A percentile compares a stretch with the other conserved stretches of the same genome.
These are phyloP conservation scores for Pseudomyrmex cubaensis DNA, from an alignment of 1,140 invertebrate species.

Conservation along the genomic window DNA sequence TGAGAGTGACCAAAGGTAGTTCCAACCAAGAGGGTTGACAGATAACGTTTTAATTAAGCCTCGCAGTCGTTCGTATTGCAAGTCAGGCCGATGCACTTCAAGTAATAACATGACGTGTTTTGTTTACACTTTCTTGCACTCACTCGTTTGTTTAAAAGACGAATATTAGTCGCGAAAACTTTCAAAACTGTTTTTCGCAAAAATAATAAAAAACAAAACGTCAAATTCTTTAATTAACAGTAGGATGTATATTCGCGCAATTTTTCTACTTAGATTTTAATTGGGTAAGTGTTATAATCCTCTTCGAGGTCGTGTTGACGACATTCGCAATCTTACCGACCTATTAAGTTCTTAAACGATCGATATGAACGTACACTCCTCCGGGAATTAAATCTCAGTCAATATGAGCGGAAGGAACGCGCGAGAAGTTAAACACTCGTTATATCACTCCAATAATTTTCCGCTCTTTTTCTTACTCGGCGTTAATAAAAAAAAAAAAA, in stretches of 20 bases:
- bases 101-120: constrained; percentile 59
- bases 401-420: constrained; percentile 15
- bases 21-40: background rate
- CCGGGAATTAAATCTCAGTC: constrained; percentile 54
- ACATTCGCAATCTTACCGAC: constrained; percentile 48
- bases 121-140: constrained; percentile 58
- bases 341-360: constrained; percentile 66
- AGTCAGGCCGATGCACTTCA: constrained; percentile 21
- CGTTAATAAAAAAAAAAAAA: background rate
- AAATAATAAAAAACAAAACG: background rate
- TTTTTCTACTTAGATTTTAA: background rate
- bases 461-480: background rate
- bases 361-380: constrained; percentile 43
- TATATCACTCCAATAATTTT: constrained; percentile 7
- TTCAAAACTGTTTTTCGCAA: background rate
- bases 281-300: constrained; percentile 7
- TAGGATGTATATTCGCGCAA: background rate
- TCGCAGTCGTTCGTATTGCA: constrained; percentile 3
- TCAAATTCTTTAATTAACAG: background rate
- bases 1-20: background rate
- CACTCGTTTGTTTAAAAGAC: constrained; percentile 20
- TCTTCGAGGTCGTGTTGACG: background rate
- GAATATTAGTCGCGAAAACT: constrained; percentile 43
- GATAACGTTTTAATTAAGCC: constrained; percentile 53
- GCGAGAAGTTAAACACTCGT: constrained; percentile 13